Evolutionary conservation across 1,140 invertebrate genomes (phyloP).

Genomic region (Drosophila neocordata): DNA sequence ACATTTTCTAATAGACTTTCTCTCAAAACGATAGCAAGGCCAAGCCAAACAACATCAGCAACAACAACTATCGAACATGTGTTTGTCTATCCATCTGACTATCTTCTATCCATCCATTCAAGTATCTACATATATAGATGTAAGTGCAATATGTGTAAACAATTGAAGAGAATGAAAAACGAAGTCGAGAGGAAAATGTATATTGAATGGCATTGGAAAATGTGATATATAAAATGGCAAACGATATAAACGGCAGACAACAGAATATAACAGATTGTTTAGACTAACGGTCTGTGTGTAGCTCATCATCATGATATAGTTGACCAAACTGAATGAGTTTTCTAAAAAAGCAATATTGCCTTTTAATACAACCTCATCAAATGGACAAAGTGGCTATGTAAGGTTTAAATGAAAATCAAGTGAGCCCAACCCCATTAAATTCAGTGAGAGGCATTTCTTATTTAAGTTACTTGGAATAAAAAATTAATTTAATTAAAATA

Average conservation of each 20-base stretch:
- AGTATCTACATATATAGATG: not conserved
- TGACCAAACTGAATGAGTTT: not conserved
- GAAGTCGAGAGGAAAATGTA: conserved; percentile 2
- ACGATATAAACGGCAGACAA: not conserved
- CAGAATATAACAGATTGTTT: not conserved
- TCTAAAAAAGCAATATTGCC: not conserved
- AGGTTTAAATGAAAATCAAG: not conserved
- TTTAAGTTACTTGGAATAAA: not conserved
- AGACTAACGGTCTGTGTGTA: not conserved
- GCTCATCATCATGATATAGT: conserved; percentile 2
- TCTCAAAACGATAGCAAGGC: not conserved
- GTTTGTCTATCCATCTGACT: conserved; percentile 12
- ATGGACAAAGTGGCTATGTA: not conserved
- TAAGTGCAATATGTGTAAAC: conserved; percentile 15
- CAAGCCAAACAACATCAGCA: not conserved
- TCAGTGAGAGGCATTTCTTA: not conserved
- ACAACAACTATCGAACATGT: not conserved
- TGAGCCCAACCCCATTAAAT: not conserved
- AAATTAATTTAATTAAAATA: not conserved
- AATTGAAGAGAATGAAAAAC: not conserved
- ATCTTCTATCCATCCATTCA: not conserved
- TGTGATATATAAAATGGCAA: conserved; percentile 7
- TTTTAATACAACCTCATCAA: conserved; percentile 2
- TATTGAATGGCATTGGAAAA: conserved; percentile 7
- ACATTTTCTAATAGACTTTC: conserved; percentile 21